Conservation (phyloP, 2,797 vertebrate genomes). For the Jordanella pulchra region DNA sequence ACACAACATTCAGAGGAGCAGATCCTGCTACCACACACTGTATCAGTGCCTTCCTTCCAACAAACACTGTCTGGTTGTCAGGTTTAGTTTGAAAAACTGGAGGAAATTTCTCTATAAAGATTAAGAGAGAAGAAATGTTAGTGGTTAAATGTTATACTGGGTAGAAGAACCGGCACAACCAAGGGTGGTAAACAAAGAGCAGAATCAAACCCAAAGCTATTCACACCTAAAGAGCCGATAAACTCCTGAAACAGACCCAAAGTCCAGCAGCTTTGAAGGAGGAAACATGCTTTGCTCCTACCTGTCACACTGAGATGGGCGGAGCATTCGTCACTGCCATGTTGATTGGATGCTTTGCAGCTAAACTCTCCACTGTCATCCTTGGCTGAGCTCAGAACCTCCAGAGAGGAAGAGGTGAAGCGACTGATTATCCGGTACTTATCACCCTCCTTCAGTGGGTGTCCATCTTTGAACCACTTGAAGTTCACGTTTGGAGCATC, state of each 20-base stretch:
- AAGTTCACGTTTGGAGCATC: slow-evolving; percentile 89
- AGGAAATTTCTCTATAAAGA: slow-evolving; percentile 83
- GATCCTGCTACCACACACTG: slow-evolving; percentile 87
- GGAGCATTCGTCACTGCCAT: slow-evolving; percentile 90
- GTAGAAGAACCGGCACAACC: slow-evolving; percentile 6
- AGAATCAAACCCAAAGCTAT: neutral
- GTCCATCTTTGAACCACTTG: slow-evolving; percentile 93
- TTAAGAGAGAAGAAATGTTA: slow-evolving; percentile 63
- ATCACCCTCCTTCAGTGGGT: slow-evolving; percentile 87
- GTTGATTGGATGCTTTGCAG: slow-evolving; percentile 90
- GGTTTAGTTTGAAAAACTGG: slow-evolving; percentile 88
- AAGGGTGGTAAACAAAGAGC: neutral
- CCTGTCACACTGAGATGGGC: slow-evolving; percentile 88
- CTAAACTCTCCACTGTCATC: slow-evolving; percentile 88
- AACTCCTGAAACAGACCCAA: neutral
- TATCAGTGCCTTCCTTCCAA: slow-evolving; percentile 86
- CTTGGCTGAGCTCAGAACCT: slow-evolving; percentile 85
- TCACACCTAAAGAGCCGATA: too few relatives aligned
- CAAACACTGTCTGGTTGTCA: slow-evolving; percentile 86
- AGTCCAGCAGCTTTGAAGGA: slow-evolving; percentile 17
- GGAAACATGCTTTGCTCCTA: slow-evolving; percentile 73
- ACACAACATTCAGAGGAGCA: slow-evolving; percentile 83
- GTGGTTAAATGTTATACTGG: slow-evolving; percentile 18
- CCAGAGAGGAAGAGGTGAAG: slow-evolving; percentile 83
- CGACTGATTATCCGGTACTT: slow-evolving; percentile 86